Evolutionary conservation across 2,888 invertebrate species (phyloP).

Genomic region (Lacanobia oleracea): DNA sequence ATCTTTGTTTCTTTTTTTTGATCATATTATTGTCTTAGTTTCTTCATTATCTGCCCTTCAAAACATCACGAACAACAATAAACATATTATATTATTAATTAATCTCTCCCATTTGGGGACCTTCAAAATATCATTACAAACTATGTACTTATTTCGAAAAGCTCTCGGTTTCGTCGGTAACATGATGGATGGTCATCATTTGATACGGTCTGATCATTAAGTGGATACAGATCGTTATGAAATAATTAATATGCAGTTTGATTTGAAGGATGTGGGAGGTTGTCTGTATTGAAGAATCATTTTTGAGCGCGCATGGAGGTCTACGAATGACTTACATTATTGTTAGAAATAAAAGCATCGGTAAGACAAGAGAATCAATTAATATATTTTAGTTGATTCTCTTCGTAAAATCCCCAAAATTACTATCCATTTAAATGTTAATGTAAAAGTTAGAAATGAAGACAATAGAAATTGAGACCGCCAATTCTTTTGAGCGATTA

Average conservation of each 20-base stretch:
- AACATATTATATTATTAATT: constrained; percentile 17
- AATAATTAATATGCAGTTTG: constrained; percentile 38
- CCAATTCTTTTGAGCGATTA: too few relatives aligned
- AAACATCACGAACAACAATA: constrained; percentile 16
- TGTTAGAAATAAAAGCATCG: too few relatives aligned
- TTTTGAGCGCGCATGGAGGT: too few relatives aligned
- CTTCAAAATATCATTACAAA: constrained; percentile 46
- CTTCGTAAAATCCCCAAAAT: too few relatives aligned
- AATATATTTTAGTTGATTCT: too few relatives aligned
- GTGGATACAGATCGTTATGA: constrained; percentile 39
- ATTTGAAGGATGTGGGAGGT: constrained; percentile 36
- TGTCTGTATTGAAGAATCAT: not conserved
- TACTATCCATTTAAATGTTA: too few relatives aligned
- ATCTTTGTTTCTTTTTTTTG: too few relatives aligned
- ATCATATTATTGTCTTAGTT: not conserved
- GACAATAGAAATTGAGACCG: too few relatives aligned
- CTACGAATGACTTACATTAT: too few relatives aligned
- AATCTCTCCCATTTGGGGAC: constrained; percentile 19
- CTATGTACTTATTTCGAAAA: constrained; percentile 39
- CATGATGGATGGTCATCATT: constrained; percentile 58
- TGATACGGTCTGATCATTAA: constrained; percentile 51
- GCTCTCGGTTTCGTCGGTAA: constrained; percentile 39
- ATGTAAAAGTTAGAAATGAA: too few relatives aligned
- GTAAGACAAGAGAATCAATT: too few relatives aligned
- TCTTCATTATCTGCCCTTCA: not conserved